Conservation (phyloP, 2,113 vertebrate genomes). For the Chiloscyllium plagiosum region DNA sequence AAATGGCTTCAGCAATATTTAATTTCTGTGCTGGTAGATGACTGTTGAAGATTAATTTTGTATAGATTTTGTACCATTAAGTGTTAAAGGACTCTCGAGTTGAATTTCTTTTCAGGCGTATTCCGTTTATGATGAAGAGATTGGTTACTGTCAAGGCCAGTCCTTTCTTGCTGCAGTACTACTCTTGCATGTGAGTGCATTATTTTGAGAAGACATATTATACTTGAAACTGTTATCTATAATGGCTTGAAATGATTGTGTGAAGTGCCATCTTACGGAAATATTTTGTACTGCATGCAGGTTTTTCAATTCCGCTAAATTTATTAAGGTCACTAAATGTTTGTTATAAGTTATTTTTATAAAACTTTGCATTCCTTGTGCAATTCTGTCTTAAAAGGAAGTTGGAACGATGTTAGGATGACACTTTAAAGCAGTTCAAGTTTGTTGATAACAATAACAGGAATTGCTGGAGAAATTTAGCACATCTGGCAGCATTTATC, state of each 20-base stretch:
- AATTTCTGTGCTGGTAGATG: too few relatives aligned
- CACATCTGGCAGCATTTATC: too few relatives aligned
- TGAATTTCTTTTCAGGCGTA: conserved; percentile 67
- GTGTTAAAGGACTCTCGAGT: background rate
- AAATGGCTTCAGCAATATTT: too few relatives aligned
- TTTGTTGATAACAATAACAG: background rate
- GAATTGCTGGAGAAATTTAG: too few relatives aligned
- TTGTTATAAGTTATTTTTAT: background rate
- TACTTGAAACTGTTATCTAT: background rate
- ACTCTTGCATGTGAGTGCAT: conserved; percentile 83
- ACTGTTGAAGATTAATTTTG: background rate
- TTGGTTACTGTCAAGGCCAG: conserved; percentile 96
- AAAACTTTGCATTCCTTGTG: background rate
- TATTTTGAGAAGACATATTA: background rate
- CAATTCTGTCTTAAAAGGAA: background rate
- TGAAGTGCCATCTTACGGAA: background rate
- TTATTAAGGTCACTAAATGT: background rate
- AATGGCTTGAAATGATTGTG: background rate
- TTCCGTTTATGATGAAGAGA: conserved; percentile 97
- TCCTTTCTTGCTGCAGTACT: conserved; percentile 97
- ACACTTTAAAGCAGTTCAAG: background rate
- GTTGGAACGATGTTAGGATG: background rate
- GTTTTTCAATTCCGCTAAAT: background rate
- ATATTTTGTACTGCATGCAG: background rate
- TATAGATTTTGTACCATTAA: background rate